Conservation (phyloP, 2,113 vertebrate genomes). For the Tor tambroides region DNA sequence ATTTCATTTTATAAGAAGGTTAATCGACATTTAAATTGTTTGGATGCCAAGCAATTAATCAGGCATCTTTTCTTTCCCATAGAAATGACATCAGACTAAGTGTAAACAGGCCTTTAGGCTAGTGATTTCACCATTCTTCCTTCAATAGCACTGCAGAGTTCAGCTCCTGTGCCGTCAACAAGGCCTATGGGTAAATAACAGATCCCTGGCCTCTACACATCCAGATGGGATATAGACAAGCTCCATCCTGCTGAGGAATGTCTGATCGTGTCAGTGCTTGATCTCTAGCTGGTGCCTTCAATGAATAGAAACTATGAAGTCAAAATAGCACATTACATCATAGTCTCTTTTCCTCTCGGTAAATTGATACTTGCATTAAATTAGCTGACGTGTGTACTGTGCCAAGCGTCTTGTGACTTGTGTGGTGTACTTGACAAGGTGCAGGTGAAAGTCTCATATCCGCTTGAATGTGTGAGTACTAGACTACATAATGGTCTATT, state of each 20-base stretch:
- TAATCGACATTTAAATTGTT: neutral
- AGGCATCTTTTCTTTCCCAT: neutral
- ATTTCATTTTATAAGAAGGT: too few relatives aligned
- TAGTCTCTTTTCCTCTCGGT: neutral
- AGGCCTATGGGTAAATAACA: conserved; percentile 27
- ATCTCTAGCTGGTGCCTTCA: neutral
- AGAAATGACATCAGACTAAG: neutral
- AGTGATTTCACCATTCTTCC: neutral
- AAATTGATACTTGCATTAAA: neutral
- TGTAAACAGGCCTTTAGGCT: neutral
- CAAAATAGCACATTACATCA: neutral
- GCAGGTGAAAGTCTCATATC: neutral
- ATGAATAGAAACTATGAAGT: neutral
- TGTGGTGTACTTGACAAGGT: neutral
- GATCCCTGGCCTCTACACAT: conserved; percentile 38
- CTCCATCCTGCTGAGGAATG: conserved; percentile 67
- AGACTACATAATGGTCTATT: neutral
- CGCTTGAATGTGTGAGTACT: neutral
- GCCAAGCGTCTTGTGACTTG: neutral
- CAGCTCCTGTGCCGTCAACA: neutral
- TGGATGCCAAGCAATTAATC: neutral
- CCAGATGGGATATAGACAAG: conserved; percentile 39
- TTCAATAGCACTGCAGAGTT: neutral
- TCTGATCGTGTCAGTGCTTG: conserved; percentile 68
- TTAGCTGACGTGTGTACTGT: neutral